A percentile compares a stretch with the other conserved stretches of the same genome.
These are phyloP conservation scores for Bujurquina vittata DNA, from an alignment of 2,113 vertebrate species.

Conservation along the genomic window DNA sequence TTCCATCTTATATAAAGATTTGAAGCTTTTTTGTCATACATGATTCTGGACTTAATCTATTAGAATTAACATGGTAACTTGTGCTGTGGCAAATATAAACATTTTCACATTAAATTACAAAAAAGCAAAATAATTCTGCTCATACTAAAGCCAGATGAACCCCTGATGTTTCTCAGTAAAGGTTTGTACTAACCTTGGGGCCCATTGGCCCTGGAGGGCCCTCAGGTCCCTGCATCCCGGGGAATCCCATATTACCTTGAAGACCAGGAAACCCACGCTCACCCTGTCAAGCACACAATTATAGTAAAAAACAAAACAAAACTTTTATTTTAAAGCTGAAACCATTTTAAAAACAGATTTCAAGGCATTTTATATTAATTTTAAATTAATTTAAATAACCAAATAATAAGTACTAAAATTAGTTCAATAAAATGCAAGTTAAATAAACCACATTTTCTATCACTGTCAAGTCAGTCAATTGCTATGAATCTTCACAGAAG, in stretches of 20 bases:
- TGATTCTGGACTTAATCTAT: not conserved
- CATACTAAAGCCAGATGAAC: not conserved
- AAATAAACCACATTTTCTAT: not conserved
- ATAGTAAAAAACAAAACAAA: not conserved
- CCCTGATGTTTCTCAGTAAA: not conserved
- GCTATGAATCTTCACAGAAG: not conserved
- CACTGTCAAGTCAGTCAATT: not conserved
- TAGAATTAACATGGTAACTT: not conserved
- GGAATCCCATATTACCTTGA: constrained; percentile 94
- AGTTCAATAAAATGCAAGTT: not conserved
- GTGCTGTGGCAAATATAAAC: not conserved
- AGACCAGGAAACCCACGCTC: constrained; percentile 91
- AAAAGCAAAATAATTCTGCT: not conserved
- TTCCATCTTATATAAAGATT: not conserved
- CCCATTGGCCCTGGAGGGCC: constrained; percentile 89
- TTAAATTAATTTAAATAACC: too few species aligned
- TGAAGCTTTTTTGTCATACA: not conserved
- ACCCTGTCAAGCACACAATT: constrained; percentile 78
- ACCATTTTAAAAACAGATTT: not conserved
- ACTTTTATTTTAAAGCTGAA: not conserved
- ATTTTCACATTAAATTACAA: not conserved
- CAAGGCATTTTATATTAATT: not conserved
- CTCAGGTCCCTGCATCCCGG: constrained; percentile 94
- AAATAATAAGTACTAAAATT: not conserved
- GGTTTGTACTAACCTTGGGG: constrained; percentile 82